Evolutionary conservation across 2,797 vertebrate species (phyloP).

Genomic region (Enteromius viviparus): DNA sequence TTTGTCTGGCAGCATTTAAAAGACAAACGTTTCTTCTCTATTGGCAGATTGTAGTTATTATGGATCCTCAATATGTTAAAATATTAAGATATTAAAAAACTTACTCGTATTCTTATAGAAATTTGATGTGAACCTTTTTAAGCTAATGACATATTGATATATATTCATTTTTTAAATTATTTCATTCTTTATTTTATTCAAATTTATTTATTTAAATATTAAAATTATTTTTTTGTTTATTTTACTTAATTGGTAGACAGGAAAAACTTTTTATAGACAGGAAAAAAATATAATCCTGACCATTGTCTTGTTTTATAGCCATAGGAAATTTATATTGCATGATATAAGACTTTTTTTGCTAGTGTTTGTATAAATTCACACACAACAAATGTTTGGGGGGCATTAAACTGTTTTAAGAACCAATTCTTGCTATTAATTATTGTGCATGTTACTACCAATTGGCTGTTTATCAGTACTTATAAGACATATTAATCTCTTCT

Average conservation of each 20-base stretch:
- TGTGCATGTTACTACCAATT: not conserved
- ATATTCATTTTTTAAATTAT: not conserved
- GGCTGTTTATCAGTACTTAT: not conserved
- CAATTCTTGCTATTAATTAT: not conserved
- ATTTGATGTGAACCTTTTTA: not conserved
- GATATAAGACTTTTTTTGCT: not conserved
- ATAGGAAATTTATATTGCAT: not conserved
- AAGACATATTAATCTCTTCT: not conserved
- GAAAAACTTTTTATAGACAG: not conserved
- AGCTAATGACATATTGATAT: not conserved
- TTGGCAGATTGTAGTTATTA: not conserved
- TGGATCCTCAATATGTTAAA: not conserved
- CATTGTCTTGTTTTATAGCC: not conserved
- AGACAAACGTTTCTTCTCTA: not conserved
- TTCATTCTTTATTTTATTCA: not conserved
- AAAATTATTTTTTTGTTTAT: not conserved
- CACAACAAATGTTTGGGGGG: not conserved
- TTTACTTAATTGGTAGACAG: not conserved
- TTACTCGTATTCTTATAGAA: not conserved
- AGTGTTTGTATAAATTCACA: not conserved
- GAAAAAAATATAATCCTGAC: not conserved
- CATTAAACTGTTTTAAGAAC: not conserved
- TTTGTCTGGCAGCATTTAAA: conserved; percentile 39
- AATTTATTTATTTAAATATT: not conserved
- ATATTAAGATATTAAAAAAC: too few relatives aligned